Conservation (phyloP, 2,113 vertebrate genomes). For the Colinus virginianus region DNA sequence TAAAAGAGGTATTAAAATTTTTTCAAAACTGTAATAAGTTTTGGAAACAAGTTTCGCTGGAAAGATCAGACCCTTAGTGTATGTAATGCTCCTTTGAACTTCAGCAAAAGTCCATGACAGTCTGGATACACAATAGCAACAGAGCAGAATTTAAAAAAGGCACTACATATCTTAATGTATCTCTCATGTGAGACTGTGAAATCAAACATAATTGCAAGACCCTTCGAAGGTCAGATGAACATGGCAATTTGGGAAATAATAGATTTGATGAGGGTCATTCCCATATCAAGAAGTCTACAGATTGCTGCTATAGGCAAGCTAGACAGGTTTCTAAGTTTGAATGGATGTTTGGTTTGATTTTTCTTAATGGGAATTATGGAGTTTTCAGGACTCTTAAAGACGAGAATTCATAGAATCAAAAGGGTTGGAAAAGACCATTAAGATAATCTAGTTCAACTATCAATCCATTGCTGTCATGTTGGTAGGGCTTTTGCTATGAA, state of each 20-base stretch:
- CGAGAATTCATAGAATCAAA: background rate
- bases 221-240: background rate
- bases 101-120: background rate
- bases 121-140: background rate
- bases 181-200: background rate
- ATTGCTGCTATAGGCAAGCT: background rate
- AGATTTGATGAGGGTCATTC: background rate
- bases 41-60: background rate
- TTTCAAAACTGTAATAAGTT: background rate
- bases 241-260: background rate
- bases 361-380: background rate
- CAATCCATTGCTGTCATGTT: accelerated
- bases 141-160: background rate
- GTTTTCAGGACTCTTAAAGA: background rate
- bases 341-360: background rate
- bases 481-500: background rate
- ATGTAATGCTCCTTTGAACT: background rate
- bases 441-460: too few species aligned
- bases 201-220: background rate
- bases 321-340: background rate
- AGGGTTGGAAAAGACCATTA: too few species aligned
- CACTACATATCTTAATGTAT: background rate
- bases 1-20: background rate
- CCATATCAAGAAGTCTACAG: background rate
- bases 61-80: background rate